These are phyloP conservation scores for Ostrea edulis DNA, from an alignment of 1,140 invertebrate species.

Conservation along the genomic window DNA sequence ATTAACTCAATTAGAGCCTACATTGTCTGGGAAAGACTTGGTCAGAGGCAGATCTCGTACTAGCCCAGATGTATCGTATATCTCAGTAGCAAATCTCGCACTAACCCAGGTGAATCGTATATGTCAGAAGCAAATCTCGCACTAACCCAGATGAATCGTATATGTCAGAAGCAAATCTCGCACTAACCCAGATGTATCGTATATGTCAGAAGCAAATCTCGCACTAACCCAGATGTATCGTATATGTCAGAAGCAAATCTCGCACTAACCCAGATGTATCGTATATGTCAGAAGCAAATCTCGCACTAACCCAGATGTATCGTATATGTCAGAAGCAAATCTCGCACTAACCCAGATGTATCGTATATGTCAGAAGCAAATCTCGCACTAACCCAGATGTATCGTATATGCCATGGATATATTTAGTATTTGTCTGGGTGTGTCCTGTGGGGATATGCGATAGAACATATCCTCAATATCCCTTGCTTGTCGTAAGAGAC, in stretches of 20 bases:
- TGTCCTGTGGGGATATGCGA: no score
- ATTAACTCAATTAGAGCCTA: no score
- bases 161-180: no score
- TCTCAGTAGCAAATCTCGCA: not conserved
- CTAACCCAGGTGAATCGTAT: not conserved
- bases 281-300: not conserved
- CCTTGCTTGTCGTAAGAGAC: no score
- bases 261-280: constrained; percentile 9
- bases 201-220: not conserved
- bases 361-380: not conserved
- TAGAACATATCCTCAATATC: no score
- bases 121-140: no score
- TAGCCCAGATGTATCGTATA: not conserved
- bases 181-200: not conserved
- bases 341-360: constrained; percentile 13
- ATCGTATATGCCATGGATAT: no score
- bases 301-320: constrained; percentile 16
- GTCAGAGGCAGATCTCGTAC: no score
- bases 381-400: constrained; percentile 4
- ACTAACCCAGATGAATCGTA: no score
- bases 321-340: not conserved
- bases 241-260: not conserved
- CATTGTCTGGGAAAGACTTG: not conserved
- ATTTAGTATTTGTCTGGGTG: no score
- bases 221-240: not conserved